Conservation (phyloP, 2,888 invertebrate genomes). For the Rhogogaster chlorosoma region DNA sequence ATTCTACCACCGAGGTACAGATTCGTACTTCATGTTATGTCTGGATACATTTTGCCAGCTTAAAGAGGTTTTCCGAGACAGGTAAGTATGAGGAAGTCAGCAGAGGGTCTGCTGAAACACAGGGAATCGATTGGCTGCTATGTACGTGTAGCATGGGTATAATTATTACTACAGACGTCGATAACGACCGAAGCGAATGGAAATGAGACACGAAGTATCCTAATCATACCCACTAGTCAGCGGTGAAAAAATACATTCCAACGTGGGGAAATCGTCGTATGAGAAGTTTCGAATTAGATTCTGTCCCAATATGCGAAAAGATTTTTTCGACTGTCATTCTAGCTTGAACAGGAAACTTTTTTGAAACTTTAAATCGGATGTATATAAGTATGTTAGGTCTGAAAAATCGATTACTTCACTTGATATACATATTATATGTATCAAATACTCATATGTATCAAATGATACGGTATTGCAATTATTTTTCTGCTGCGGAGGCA, state of each 20-base stretch:
- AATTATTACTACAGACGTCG: slow-evolving; percentile 9
- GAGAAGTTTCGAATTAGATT: slow-evolving; percentile 6
- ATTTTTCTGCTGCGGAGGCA: background rate
- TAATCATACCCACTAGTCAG: background rate
- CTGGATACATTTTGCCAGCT: background rate
- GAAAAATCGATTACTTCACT: background rate
- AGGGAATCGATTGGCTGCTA: background rate
- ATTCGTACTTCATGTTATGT: background rate
- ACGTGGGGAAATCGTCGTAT: background rate
- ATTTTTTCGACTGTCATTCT: background rate
- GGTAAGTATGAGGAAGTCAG: background rate
- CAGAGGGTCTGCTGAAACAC: background rate
- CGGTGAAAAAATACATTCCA: background rate
- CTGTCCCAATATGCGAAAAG: background rate
- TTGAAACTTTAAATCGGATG: background rate
- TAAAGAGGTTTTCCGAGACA: background rate
- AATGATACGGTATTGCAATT: background rate
- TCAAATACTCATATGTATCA: background rate
- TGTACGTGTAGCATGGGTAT: background rate
- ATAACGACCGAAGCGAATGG: slow-evolving; percentile 13
- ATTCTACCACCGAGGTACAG: no score
- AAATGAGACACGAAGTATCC: background rate
- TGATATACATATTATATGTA: background rate
- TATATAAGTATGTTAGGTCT: background rate
- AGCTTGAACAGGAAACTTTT: background rate